Base-by-base conservation (phyloP, 2,797 vertebrate species). In the Eupleurogrammus muticus region DNA sequence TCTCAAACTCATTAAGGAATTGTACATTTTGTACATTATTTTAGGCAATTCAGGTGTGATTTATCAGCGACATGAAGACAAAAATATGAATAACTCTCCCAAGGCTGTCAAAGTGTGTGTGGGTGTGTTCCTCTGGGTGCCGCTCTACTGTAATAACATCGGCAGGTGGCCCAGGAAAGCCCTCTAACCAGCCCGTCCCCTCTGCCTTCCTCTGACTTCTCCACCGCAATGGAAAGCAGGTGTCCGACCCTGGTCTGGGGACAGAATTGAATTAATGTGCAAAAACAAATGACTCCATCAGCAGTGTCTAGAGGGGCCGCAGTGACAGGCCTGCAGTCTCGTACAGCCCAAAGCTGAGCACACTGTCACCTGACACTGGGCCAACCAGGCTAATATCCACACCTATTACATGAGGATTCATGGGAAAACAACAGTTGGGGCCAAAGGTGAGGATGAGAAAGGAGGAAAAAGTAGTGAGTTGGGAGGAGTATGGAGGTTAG, bases 261-360 rank as follows among this genome's bases (percentile, higher is more conserved):
- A 91, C 91, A 92, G 87, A 93, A 94, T 92, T 93, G 86, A 94
- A 92, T 94, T 93, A 94, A 92, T 92, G 92, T 91, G 91, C 79
- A 85, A 94, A 92, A 94, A 94, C 92, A 94, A 89, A 94, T 94
- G 92, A 94, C 92, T 93, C 89, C 93, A 94, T 94, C 91, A 84
- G 84, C 88, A 87, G 73, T 21, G 87, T 93, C 89, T 92, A 79
- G 86, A 81, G 89, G 80, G 85, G 87, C 87, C 36, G n/a, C 78
- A 80, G 86, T 89, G 90, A 93, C 92, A 90, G 86, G 87, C 86
- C 78, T 58, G 85, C 75, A 82, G 87, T 81, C 85, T 89, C 42
- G 35, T 64, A 66, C 78, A 68, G 75, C 77, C 74, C 69, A 73
- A 36, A 55, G 78, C 74, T 71, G 77, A 83, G 74, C 67, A 44